phyloP scores from a whole-genome alignment of 1,140 invertebrate species.

The Globodera rostochiensis region DNA sequence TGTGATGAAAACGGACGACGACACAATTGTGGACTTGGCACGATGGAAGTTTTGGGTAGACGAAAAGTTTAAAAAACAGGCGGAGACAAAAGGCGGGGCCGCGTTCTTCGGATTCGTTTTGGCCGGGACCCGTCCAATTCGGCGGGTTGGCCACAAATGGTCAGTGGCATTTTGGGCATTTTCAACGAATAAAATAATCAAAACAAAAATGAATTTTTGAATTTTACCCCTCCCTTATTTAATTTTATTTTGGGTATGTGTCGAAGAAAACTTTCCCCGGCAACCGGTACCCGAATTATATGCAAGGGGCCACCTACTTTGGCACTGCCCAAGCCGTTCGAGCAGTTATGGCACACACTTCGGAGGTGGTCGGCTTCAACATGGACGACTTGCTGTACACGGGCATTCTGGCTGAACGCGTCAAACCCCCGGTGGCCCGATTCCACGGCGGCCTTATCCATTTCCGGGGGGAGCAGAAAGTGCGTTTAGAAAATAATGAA shows the following conservation, averaged over 20 bases:
- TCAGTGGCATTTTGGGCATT: not conserved
- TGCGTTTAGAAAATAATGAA: not conserved
- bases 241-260: constrained; percentile 2
- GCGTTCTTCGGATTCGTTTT: constrained; percentile 20
- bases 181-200: not conserved
- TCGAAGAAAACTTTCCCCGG: not conserved
- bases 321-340: constrained; percentile 15
- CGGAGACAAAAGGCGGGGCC: not conserved
- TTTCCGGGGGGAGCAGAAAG: constrained; percentile 9
- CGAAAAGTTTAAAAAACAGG: constrained; percentile 7
- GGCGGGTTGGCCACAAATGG: constrained; percentile 6
- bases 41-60: constrained; percentile 21
- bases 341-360: constrained; percentile 20
- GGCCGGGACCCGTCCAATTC: not conserved
- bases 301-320: constrained; percentile 27
- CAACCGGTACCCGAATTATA: not conserved
- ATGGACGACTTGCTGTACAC: constrained; percentile 25
- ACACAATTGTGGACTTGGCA: constrained; percentile 26
- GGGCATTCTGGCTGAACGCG: constrained; percentile 13
- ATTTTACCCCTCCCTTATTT: no score
- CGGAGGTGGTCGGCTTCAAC: constrained; percentile 17
- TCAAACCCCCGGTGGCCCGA: not conserved
- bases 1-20: constrained; percentile 27
- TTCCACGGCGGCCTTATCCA: not conserved
- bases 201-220: no score